Evolutionary conservation across 2,113 vertebrate genomes (phyloP).

Genomic region (Phyllopteryx taeniolatus): DNA sequence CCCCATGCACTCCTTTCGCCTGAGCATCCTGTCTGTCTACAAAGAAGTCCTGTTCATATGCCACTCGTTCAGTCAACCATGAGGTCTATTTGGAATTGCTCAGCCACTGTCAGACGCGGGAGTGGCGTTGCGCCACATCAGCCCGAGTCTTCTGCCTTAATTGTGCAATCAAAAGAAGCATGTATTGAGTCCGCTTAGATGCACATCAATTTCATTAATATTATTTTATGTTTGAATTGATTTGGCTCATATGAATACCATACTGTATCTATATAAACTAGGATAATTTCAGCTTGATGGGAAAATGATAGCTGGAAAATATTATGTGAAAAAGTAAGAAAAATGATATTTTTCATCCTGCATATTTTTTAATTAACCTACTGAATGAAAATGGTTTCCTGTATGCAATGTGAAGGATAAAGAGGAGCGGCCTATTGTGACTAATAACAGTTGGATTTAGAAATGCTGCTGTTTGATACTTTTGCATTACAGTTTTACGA

Average conservation of each 20-base stretch:
- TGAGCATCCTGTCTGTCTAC: constrained; percentile 49
- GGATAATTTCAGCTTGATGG: constrained; percentile 9
- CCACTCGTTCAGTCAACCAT: constrained; percentile 56
- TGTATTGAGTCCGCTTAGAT: constrained; percentile 34
- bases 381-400: neutral
- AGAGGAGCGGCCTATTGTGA: neutral
- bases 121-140: constrained; percentile 19
- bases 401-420: neutral
- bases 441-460: neutral
- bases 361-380: neutral
- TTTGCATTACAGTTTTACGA: neutral
- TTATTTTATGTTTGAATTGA: constrained; percentile 33
- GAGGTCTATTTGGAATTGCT: constrained; percentile 52
- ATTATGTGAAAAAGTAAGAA: neutral
- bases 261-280: neutral
- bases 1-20: constrained; percentile 32
- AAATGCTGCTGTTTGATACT: neutral
- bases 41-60: constrained; percentile 52
- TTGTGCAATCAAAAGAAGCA: constrained; percentile 42
- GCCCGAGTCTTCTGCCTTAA: constrained; percentile 23
- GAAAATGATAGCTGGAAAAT: constrained; percentile 16
- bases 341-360: neutral
- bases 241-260: constrained; percentile 24
- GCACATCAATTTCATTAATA: constrained; percentile 31
- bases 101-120: constrained; percentile 42